A percentile compares a stretch with the other conserved stretches of the same genome.
Conservation (phyloP, 2,888 invertebrate species). For the Galeruca laticollis region DNA sequence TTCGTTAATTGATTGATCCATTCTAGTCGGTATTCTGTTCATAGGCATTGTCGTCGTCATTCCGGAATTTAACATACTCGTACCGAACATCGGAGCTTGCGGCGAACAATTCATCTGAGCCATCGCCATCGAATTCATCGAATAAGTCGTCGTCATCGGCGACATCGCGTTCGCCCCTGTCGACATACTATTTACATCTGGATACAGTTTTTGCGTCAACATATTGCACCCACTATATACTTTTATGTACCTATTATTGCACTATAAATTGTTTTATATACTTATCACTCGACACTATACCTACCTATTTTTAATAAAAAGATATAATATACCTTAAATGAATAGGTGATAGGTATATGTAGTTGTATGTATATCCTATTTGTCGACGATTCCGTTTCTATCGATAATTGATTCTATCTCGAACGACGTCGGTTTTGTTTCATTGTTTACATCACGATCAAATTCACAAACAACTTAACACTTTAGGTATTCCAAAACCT, state of each 20-base stretch:
- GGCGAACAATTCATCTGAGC: conserved; percentile 75
- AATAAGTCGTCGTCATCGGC: conserved; percentile 83
- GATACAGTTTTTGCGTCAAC: conserved; percentile 79
- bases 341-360: too few relatives aligned
- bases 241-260: conserved; percentile 46
- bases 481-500: conserved; percentile 68
- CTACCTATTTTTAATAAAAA: too few relatives aligned
- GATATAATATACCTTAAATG: too few relatives aligned
- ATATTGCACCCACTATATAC: conserved; percentile 56
- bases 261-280: conserved; percentile 34
- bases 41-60: conserved; percentile 72
- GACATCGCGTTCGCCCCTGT: conserved; percentile 77
- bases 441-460: conserved; percentile 69
- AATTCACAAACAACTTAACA: conserved; percentile 68
- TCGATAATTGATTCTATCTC: conserved; percentile 64
- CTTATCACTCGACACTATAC: conserved; percentile 34
- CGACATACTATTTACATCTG: conserved; percentile 79
- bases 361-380: neutral
- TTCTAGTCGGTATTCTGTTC: conserved; percentile 67
- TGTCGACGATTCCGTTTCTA: conserved; percentile 39
- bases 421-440: conserved; percentile 67
- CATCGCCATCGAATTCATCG: conserved; percentile 83
- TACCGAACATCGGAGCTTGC: conserved; percentile 70
- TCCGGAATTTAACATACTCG: conserved; percentile 67
- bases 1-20: conserved; percentile 70